These are phyloP conservation scores for Psophia crepitans DNA, from an alignment of 2,113 vertebrate genomes.

Conservation along the genomic window DNA sequence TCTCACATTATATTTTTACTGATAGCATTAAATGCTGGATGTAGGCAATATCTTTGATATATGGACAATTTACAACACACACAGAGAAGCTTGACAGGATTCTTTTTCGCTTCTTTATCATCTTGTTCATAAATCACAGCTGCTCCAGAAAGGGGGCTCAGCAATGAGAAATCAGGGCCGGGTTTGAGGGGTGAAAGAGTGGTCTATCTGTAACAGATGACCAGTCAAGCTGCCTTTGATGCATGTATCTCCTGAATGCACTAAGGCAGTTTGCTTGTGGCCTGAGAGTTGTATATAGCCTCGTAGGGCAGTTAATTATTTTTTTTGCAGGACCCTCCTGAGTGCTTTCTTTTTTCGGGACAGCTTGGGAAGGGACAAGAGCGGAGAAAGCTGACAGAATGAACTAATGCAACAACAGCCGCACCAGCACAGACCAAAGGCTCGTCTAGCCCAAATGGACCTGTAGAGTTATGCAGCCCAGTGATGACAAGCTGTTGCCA, in stretches of 20 bases:
- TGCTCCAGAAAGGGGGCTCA: background rate
- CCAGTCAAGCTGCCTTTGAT: background rate
- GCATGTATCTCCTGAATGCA: background rate
- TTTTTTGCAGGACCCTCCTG: background rate
- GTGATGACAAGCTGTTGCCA: background rate
- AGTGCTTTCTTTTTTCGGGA: background rate
- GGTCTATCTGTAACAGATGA: background rate
- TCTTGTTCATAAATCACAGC: conserved; percentile 9
- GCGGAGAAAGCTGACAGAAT: background rate
- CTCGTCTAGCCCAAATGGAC: background rate
- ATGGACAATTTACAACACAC: conserved; percentile 51
- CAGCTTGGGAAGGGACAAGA: background rate
- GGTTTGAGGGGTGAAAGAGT: background rate
- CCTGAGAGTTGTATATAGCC: background rate
- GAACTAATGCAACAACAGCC: background rate
- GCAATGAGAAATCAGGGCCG: background rate
- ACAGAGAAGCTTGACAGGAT: background rate
- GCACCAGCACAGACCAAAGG: background rate
- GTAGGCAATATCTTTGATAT: conserved; percentile 55
- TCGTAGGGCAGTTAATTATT: background rate
- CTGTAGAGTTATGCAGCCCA: fast-evolving
- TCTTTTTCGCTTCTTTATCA: conserved; percentile 39
- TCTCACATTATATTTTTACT: conserved; percentile 60
- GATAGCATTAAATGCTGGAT: conserved; percentile 58
- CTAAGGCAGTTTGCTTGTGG: background rate